Base-by-base conservation (phyloP, 2,113 vertebrate genomes). In the Oncorhynchus tshawytscha region DNA sequence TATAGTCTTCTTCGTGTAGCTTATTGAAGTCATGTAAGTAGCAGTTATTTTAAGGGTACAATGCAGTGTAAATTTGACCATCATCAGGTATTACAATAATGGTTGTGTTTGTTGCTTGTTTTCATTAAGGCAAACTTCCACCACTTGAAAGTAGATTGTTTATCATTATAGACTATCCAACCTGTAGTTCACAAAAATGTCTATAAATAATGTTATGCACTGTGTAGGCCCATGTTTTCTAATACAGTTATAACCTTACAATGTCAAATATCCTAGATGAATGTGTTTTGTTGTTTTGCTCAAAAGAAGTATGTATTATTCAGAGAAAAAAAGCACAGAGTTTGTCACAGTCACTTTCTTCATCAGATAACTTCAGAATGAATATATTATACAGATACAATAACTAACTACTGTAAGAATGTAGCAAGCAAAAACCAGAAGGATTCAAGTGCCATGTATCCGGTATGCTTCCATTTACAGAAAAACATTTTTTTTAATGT, bases 381-480 rank as follows among this genome's bases (percentile, higher is more conserved):
- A 18, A 16, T 20, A 16, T 31, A 39, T 39, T 4, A 18, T 57
- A 20, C 18, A 57, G 59, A 22, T 45, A n/a, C 7, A 34, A 34
- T 12, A 68, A 68, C 29, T 8, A n/a, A 68, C 29, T 39, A 73
- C 69, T 31, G 73, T 74, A 68, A 54, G 83, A 89, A 88, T 90
- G 88, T 90, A 90, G 87, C 85, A 84, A 34, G 8, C 84, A 84
- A 34, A 34, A 34, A 20, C 67, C 31, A 34, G 15, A 68, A 75
- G 67, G 69, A 83, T 49, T 85, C 59, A 90, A 89, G 87, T 88
- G 85, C 84, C 86, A 88, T 69, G 2, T 85, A 85, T 83, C 74
- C 13, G 1, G 18, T 22, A 45, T 68, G 62, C 3, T 20, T n/a
- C 34, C 31, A 71, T 39, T 34, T 11, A 54, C 5, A 54, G 51